phyloP scores from a whole-genome alignment of 2,113 vertebrate genomes.

The Vulpes lagopus region DNA sequence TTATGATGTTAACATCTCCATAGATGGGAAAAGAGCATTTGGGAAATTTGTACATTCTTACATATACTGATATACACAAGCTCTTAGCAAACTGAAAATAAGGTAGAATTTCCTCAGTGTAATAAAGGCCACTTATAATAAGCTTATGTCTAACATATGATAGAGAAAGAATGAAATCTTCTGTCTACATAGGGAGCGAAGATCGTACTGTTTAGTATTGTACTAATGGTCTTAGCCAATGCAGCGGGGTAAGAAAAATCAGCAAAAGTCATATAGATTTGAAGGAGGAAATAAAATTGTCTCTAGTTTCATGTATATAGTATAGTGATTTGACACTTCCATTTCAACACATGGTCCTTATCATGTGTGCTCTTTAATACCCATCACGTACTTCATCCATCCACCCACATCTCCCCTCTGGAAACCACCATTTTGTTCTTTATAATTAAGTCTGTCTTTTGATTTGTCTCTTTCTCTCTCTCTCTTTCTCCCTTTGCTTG shows the following conservation, averaged over 20 bases:
- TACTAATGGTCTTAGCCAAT: not conserved
- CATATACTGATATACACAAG: not conserved
- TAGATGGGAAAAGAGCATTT: not conserved
- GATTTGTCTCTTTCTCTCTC: not conserved
- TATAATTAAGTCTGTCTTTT: not conserved
- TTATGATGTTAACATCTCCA: not conserved
- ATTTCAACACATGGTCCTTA: not conserved
- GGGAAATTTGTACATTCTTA: not conserved
- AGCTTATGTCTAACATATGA: not conserved
- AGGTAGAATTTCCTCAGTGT: not conserved
- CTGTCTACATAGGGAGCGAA: not conserved
- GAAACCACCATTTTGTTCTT: not conserved
- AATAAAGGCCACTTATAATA: not conserved
- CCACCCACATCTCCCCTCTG: not conserved
- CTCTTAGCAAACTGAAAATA: not conserved
- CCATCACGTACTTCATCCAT: not conserved
- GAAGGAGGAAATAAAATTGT: not conserved
- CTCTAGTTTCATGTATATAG: not conserved
- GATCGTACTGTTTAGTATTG: not conserved
- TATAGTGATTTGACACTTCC: not conserved
- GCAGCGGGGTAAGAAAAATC: not conserved
- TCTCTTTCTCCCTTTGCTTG: not conserved
- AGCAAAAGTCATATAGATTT: not conserved
- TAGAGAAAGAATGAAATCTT: not conserved
- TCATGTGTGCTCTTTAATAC: not conserved